A percentile compares a stretch with the other conserved stretches of the same genome.
These are phyloP conservation scores for Pelmatolapia mariae DNA, from an alignment of 2,113 vertebrate species.

Conservation along the genomic window DNA sequence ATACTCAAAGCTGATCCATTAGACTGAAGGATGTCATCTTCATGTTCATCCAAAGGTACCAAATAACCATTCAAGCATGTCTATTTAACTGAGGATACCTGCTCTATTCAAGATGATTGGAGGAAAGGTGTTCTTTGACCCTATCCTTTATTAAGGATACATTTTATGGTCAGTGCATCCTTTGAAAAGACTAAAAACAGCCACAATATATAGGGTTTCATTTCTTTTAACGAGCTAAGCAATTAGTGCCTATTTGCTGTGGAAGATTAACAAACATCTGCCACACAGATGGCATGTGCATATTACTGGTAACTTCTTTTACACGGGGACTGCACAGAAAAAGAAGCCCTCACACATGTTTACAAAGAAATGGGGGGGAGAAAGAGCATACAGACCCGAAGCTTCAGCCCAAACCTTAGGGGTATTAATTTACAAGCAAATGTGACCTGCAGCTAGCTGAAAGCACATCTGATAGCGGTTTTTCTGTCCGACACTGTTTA, in stretches of 20 bases:
- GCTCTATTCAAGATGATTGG: not conserved
- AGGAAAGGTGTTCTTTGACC: not conserved
- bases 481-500: not conserved
- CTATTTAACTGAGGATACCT: not conserved
- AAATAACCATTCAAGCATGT: not conserved
- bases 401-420: not conserved
- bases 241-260: accelerated
- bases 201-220: not conserved
- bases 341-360: not conserved
- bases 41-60: not conserved
- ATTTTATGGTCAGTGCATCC: not conserved
- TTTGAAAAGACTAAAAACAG: not conserved
- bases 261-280: not conserved
- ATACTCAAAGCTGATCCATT: not conserved
- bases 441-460: not conserved
- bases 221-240: not conserved
- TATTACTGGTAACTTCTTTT: not conserved
- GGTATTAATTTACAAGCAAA: not conserved
- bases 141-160: not conserved
- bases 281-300: not conserved
- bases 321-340: not conserved
- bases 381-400: not conserved
- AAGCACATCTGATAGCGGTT: not conserved
- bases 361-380: not conserved
- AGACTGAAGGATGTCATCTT: not conserved